These are phyloP conservation scores for Mizuhopecten yessoensis DNA, from an alignment of 1,140 invertebrate species.

Conservation along the genomic window DNA sequence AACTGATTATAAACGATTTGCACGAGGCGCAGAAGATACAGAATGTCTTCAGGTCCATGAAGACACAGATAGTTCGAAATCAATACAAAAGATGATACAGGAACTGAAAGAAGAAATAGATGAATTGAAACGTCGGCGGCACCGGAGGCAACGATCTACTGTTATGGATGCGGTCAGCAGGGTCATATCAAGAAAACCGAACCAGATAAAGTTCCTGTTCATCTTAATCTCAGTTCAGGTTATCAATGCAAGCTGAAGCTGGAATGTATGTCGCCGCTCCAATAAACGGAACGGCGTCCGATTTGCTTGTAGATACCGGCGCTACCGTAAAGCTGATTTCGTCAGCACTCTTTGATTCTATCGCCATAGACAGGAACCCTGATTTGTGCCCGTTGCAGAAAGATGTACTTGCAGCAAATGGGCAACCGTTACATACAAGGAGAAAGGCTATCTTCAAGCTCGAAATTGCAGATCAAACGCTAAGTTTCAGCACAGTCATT, in stretches of 20 bases:
- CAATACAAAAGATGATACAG: not conserved
- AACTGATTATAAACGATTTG: conserved; percentile 46
- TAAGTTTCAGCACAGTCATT: not conserved
- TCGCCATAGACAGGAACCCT: not conserved
- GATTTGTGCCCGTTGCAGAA: not conserved
- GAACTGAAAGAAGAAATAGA: conserved; percentile 44
- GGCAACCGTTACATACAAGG: not conserved
- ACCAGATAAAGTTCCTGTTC: too few species aligned
- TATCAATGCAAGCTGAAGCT: not conserved
- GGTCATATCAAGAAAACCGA: too few species aligned
- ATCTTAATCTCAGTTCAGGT: too few species aligned
- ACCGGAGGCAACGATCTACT: too few species aligned
- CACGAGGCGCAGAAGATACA: not conserved
- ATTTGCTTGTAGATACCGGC: conserved; percentile 28
- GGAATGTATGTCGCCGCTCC: not conserved
- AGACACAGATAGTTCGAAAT: not conserved
- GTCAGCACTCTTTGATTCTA: not conserved
- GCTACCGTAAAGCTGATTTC: conserved; percentile 19
- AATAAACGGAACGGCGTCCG: not conserved
- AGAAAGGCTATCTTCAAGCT: not conserved
- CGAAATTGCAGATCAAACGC: not conserved
- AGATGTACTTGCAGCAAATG: conserved; percentile 36
- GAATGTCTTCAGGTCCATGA: not conserved
- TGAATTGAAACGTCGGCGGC: not conserved
- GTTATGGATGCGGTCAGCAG: too few species aligned